These are phyloP conservation scores for Cyprinodon tularosa DNA, from an alignment of 2,113 vertebrate genomes.

Conservation along the genomic window DNA sequence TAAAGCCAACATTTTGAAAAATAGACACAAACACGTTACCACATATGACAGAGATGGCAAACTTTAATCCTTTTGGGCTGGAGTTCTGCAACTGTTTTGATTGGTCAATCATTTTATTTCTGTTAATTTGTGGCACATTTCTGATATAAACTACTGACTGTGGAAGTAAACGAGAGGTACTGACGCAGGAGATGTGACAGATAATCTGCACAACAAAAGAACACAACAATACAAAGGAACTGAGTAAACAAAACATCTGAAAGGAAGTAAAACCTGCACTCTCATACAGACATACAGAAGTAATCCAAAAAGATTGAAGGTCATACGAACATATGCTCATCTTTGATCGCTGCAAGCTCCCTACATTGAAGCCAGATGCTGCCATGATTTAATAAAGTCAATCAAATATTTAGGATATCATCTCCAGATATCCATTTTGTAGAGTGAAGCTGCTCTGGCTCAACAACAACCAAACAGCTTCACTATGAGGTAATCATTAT, in stretches of 20 bases:
- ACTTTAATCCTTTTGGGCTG: background rate
- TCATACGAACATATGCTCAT: background rate
- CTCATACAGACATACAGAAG: background rate
- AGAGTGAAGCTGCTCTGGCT: background rate
- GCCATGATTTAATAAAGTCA: background rate
- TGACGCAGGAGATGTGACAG: background rate
- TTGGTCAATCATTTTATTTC: no score
- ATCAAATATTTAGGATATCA: background rate
- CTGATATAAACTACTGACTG: no score
- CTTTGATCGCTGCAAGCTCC: background rate
- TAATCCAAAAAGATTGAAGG: background rate
- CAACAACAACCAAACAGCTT: background rate
- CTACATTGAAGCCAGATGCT: background rate
- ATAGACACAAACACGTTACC: no score
- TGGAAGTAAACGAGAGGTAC: no score
- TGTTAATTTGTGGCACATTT: background rate
- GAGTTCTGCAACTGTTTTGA: no score
- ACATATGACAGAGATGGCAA: background rate
- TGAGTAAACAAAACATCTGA: background rate
- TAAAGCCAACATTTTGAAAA: no score
- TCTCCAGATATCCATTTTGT: background rate
- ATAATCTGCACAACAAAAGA: background rate
- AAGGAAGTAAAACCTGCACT: background rate
- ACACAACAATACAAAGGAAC: background rate
- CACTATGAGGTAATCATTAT: background rate